Evolutionary conservation across 2,888 invertebrate species (phyloP).

Genomic region (Heliothis peltigera): DNA sequence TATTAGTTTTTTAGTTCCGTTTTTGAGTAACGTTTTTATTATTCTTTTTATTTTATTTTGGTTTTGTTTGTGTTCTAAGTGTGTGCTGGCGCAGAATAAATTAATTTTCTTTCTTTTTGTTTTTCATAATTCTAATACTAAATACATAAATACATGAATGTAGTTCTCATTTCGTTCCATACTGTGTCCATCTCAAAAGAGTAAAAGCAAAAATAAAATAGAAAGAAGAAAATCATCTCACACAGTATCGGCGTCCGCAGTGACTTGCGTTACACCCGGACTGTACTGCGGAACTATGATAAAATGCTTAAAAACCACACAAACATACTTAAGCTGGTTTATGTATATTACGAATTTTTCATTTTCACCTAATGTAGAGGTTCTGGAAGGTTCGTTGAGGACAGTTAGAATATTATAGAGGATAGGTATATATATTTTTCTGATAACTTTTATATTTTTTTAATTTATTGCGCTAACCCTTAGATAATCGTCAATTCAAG

Average conservation of each 20-base stretch:
- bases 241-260: constrained; percentile 61
- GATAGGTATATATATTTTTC: no score
- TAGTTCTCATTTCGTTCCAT: not conserved
- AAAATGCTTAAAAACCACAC: constrained; percentile 80
- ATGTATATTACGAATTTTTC: constrained; percentile 27
- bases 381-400: not conserved
- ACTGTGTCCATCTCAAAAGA: constrained; percentile 3
- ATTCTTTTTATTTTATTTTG: no score
- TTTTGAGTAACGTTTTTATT: no score
- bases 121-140: no score
- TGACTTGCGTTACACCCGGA: constrained; percentile 71
- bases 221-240: constrained; percentile 48
- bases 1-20: no score
- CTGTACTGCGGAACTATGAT: constrained; percentile 74
- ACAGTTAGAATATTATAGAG: not conserved
- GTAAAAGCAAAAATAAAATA: constrained; percentile 38
- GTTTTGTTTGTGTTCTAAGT: no score
- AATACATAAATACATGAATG: no score
- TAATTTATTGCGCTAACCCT: no score
- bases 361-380: constrained; percentile 1
- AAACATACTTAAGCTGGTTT: constrained; percentile 65
- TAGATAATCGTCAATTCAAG: no score
- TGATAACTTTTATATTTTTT: not conserved
- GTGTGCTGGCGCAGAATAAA: no score
- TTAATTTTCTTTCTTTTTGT: no score